Percentiles rank a stretch among this genome's conserved stretches.
Evolutionary conservation across 1,140 invertebrate genomes (phyloP).

Genomic region (Samia ricini): DNA sequence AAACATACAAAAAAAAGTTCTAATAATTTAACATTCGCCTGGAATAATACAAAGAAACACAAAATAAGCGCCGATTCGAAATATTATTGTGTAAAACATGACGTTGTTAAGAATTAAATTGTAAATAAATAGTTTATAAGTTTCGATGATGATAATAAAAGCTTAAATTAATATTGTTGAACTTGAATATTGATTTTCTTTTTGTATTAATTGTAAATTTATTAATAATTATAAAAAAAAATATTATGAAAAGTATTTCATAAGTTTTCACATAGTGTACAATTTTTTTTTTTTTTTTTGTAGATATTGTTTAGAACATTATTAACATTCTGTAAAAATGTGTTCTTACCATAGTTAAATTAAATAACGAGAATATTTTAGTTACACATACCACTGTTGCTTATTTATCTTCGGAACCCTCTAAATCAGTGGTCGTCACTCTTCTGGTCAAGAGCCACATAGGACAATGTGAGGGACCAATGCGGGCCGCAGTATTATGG

Average conservation of each 20-base stretch:
- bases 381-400: slow-evolving; percentile 59
- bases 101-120: slow-evolving; percentile 46
- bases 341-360: slow-evolving; percentile 76
- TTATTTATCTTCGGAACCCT: slow-evolving; percentile 39
- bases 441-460: no score
- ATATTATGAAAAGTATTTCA: slow-evolving; percentile 52
- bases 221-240: slow-evolving; percentile 16
- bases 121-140: slow-evolving; percentile 67
- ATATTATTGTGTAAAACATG: slow-evolving; percentile 43
- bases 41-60: neutral
- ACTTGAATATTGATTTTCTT: slow-evolving; percentile 66
- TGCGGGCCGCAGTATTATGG: no score
- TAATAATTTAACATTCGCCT: neutral
- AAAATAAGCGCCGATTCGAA: slow-evolving; percentile 26
- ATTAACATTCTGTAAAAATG: slow-evolving; percentile 77
- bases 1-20: no score
- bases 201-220: slow-evolving; percentile 72
- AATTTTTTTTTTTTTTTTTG: slow-evolving; percentile 52
- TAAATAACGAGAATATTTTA: slow-evolving; percentile 77
- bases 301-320: slow-evolving; percentile 71
- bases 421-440: neutral
- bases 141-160: slow-evolving; percentile 46
- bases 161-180: slow-evolving; percentile 73
- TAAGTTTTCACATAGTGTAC: slow-evolving; percentile 75
- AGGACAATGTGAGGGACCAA: no score